Evolutionary conservation across 2,113 vertebrate species (phyloP).

Genomic region (Oryzias woworae): DNA sequence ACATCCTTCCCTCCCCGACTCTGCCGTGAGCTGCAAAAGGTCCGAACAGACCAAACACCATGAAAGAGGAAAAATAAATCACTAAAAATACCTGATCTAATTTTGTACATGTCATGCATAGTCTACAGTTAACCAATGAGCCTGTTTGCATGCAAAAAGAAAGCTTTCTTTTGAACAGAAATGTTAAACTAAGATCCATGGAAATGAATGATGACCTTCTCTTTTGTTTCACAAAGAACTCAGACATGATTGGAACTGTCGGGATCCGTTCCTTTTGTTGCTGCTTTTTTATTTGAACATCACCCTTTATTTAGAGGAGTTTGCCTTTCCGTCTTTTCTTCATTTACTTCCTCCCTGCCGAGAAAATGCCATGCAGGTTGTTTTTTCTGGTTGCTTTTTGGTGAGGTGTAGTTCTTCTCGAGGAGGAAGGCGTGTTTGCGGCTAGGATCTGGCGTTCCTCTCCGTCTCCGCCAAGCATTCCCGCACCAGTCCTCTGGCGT

Average conservation of each 20-base stretch:
- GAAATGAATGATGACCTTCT: constrained; percentile 49
- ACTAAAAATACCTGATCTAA: constrained; percentile 68
- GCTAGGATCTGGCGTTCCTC: constrained; percentile 93
- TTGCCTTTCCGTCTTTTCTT: constrained; percentile 40
- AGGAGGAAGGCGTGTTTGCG: constrained; percentile 27
- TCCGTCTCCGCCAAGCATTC: constrained; percentile 98
- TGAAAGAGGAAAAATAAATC: constrained; percentile 59
- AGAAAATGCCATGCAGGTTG: constrained; percentile 65
- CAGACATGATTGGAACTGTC: constrained; percentile 34
- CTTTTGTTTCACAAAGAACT: constrained; percentile 45
- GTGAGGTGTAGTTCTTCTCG: constrained; percentile 51
- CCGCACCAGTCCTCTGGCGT: constrained; percentile 93
- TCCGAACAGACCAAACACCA: constrained; percentile 69
- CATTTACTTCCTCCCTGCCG: constrained; percentile 48
- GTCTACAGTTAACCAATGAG: constrained; percentile 66
- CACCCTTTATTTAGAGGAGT: constrained; percentile 16
- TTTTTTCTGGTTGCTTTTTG: constrained; percentile 27
- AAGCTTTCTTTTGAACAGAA: constrained; percentile 61
- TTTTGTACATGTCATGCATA: constrained; percentile 86
- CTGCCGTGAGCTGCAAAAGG: constrained; percentile 40
- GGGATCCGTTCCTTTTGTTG: constrained; percentile 21
- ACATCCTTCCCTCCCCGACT: constrained; percentile 56
- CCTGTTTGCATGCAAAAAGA: constrained; percentile 72
- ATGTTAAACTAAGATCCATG: constrained; percentile 72
- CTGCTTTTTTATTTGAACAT: constrained; percentile 5